Evolutionary conservation across 2,797 vertebrate species (phyloP).

Genomic region (Urophycis tenuis): DNA sequence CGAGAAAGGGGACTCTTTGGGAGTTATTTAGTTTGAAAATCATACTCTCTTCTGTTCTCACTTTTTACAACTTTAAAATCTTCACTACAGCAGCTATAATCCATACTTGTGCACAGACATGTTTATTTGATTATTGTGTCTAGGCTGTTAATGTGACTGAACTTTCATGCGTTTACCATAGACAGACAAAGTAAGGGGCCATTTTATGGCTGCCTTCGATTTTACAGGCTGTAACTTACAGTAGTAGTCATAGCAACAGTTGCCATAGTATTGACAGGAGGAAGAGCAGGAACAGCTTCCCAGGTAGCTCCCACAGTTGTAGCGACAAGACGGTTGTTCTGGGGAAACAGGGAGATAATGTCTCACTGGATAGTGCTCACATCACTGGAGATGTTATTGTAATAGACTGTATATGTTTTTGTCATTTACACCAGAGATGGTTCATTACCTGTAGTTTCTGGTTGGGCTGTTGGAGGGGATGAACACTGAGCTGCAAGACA

Average conservation of each 20-base stretch:
- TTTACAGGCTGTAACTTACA: conserved; percentile 28
- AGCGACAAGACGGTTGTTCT: conserved; percentile 30
- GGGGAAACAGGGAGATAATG: conserved; percentile 12
- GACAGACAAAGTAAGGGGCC: neutral
- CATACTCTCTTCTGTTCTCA: too few species aligned
- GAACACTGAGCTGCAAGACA: neutral
- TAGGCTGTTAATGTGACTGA: neutral
- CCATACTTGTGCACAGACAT: neutral
- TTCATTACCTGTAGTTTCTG: conserved; percentile 8
- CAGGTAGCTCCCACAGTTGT: conserved; percentile 30
- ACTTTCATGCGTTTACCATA: neutral
- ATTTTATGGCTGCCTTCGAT: neutral
- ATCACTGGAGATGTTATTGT: neutral
- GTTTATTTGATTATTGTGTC: neutral
- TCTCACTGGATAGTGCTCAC: neutral
- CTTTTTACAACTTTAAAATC: too few species aligned
- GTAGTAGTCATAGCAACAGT: conserved; percentile 57
- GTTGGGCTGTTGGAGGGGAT: neutral
- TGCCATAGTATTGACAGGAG: conserved; percentile 47
- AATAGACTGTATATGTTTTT: conserved; percentile 1
- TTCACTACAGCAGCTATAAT: neutral
- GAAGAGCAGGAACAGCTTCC: conserved; percentile 52
- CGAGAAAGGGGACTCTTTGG: neutral
- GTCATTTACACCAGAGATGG: neutral
- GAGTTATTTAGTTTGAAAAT: too few species aligned